A percentile compares a stretch with the other conserved stretches of the same genome.
phyloP scores from a whole-genome alignment of 2,797 vertebrate genomes.

The Paratrypauchen microcephalus region DNA sequence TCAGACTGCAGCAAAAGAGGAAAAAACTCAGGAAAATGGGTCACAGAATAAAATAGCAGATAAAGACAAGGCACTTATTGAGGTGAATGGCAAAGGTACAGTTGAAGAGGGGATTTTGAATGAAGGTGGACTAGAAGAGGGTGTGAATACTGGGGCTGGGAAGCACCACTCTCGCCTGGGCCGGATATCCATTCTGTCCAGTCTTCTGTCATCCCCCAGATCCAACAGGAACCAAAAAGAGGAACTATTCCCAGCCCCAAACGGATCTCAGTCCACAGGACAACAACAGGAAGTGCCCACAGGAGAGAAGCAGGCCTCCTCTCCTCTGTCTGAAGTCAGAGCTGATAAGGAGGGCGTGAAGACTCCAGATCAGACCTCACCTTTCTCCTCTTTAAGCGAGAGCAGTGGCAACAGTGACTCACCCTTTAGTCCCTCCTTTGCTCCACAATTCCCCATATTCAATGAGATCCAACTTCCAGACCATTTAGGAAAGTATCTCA shows the following conservation, averaged over 20 bases:
- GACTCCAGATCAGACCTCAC: conserved; percentile 25
- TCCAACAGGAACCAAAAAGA: conserved; percentile 48
- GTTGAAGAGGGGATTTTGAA: conserved; percentile 33
- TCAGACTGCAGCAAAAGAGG: conserved; percentile 78
- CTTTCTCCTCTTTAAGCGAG: conserved; percentile 21
- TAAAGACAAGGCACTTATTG: conserved; percentile 48
- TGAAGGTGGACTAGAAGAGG: conserved; percentile 50
- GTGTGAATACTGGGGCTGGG: conserved; percentile 57
- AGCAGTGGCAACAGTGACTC: conserved; percentile 45
- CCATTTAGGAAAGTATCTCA: conserved; percentile 80
- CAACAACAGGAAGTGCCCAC: conserved; percentile 24
- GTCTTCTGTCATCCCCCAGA: conserved; percentile 73
- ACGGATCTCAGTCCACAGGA: conserved; percentile 21
- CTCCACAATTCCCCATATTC: conserved; percentile 57
- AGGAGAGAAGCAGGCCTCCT: conserved; percentile 29
- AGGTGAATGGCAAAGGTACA: conserved; percentile 65
- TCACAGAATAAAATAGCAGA: conserved; percentile 35
- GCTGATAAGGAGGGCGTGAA: conserved; percentile 32
- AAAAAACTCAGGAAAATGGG: conserved; percentile 72
- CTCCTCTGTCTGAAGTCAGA: conserved; percentile 35
- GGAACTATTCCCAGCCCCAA: conserved; percentile 38
- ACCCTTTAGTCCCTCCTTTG: conserved; percentile 46
- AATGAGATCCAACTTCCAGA: conserved; percentile 75
- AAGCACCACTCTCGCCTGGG: conserved; percentile 84
- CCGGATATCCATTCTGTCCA: conserved; percentile 89